phyloP scores from a whole-genome alignment of 2,888 invertebrate genomes.

The Thumatha senex region DNA sequence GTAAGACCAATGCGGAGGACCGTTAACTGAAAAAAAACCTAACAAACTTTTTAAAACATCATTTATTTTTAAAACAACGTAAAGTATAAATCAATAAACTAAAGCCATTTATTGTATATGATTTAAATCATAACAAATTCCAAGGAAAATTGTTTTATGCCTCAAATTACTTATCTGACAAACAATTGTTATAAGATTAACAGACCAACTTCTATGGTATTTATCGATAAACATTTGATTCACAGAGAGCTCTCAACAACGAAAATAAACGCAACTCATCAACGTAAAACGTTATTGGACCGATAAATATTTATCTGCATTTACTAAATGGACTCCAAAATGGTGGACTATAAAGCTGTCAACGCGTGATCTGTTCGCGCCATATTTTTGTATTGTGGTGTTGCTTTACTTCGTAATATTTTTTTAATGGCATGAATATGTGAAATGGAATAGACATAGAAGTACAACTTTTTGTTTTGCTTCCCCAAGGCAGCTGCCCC shows the following conservation, averaged over 20 bases:
- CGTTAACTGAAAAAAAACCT: too few relatives aligned
- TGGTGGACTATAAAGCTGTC: slow-evolving; percentile 72
- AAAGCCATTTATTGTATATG: background rate
- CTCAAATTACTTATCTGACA: slow-evolving; percentile 16
- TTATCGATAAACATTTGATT: slow-evolving; percentile 32
- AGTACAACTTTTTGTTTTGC: too few relatives aligned
- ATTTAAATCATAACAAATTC: slow-evolving; percentile 4
- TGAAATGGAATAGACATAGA: background rate
- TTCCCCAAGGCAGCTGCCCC: too few relatives aligned
- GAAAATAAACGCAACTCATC: slow-evolving; percentile 65
- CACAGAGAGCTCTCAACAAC: slow-evolving; percentile 40
- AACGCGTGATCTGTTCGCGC: slow-evolving; percentile 66
- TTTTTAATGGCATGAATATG: background rate
- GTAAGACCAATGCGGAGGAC: too few relatives aligned
- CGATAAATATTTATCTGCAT: slow-evolving; percentile 79
- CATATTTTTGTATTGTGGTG: slow-evolving; percentile 47
- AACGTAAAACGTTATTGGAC: slow-evolving; percentile 55
- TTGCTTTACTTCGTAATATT: slow-evolving; percentile 12
- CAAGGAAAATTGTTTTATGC: slow-evolving; percentile 3
- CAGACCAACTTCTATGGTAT: slow-evolving; percentile 16
- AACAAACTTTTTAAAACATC: background rate
- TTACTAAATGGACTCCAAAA: slow-evolving; percentile 79
- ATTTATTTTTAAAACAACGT: background rate
- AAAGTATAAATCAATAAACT: background rate
- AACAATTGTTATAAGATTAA: slow-evolving; percentile 21